These are phyloP conservation scores for Anolis sagrei DNA, from an alignment of 2,113 vertebrate genomes.

Conservation along the genomic window DNA sequence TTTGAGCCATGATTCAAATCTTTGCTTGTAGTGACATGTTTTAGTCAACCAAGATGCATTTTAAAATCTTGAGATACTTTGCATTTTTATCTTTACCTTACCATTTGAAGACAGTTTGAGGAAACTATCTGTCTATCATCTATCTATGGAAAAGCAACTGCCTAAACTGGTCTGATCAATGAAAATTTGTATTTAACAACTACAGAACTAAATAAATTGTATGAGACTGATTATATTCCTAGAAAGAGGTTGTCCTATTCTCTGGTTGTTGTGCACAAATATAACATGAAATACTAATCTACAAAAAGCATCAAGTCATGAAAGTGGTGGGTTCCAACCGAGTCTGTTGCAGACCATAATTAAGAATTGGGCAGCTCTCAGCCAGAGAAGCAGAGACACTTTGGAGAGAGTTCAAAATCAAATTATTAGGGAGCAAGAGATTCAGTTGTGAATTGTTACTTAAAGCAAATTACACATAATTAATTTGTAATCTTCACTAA, in stretches of 20 bases:
- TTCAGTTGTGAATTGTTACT: conserved; percentile 30
- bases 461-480: conserved; percentile 33
- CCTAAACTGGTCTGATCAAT: background rate
- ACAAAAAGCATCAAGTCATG: background rate
- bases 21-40: background rate
- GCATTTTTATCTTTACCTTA: no score
- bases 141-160: conserved; percentile 22
- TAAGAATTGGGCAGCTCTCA: background rate
- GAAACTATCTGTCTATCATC: conserved; percentile 24
- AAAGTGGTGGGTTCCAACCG: background rate
- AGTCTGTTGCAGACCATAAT: background rate
- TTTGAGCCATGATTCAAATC: background rate
- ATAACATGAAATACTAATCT: background rate
- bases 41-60: background rate
- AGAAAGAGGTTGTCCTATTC: background rate
- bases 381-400: background rate
- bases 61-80: background rate
- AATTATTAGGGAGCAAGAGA: conserved; percentile 33
- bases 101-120: background rate
- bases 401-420: conserved; percentile 26
- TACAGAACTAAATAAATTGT: conserved; percentile 30
- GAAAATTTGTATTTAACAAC: conserved; percentile 18
- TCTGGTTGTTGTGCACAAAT: background rate
- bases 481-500: conserved; percentile 44
- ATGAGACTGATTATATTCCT: background rate